These are phyloP conservation scores for Thera obeliscata DNA, from an alignment of 2,888 invertebrate species.

Conservation along the genomic window DNA sequence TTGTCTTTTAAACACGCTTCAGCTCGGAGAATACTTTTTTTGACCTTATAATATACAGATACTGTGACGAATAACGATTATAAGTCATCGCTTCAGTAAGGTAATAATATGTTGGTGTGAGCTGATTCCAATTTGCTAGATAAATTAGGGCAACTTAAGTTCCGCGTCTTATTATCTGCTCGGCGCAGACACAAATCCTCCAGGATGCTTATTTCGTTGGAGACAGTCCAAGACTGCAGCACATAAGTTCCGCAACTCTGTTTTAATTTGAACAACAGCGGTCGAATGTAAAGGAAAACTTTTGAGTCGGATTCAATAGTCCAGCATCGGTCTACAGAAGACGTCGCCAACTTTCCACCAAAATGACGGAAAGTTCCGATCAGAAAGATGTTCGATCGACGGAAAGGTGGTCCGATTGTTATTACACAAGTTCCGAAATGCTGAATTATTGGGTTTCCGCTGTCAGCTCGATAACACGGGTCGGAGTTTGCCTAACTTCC, in stretches of 20 bases:
- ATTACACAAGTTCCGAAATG: slow-evolving; percentile 40
- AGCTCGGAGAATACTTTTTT: too few species aligned
- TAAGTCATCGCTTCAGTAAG: too few species aligned
- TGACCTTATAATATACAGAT: too few species aligned
- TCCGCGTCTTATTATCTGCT: not conserved
- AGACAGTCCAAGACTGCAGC: slow-evolving; percentile 11
- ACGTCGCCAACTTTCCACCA: slow-evolving; percentile 27
- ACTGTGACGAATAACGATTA: too few species aligned
- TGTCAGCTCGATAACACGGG: slow-evolving; percentile 39
- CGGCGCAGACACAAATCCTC: not conserved
- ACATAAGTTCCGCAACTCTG: not conserved
- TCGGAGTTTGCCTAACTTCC: slow-evolving; percentile 36
- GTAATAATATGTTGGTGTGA: too few species aligned
- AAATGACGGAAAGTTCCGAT: slow-evolving; percentile 30
- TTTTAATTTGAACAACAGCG: not conserved
- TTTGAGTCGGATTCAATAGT: slow-evolving; percentile 3
- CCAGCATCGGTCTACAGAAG: slow-evolving; percentile 1
- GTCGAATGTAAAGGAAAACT: slow-evolving; percentile 9
- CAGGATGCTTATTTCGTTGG: not conserved
- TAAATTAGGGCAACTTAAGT: too few species aligned
- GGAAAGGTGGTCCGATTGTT: slow-evolving; percentile 36
- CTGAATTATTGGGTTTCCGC: slow-evolving; percentile 37
- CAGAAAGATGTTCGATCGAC: slow-evolving; percentile 29
- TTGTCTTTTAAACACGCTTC: too few species aligned
- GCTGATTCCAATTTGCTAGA: too few species aligned